Conservation (phyloP, 2,797 vertebrate species). For the Crotalus adamanteus region DNA sequence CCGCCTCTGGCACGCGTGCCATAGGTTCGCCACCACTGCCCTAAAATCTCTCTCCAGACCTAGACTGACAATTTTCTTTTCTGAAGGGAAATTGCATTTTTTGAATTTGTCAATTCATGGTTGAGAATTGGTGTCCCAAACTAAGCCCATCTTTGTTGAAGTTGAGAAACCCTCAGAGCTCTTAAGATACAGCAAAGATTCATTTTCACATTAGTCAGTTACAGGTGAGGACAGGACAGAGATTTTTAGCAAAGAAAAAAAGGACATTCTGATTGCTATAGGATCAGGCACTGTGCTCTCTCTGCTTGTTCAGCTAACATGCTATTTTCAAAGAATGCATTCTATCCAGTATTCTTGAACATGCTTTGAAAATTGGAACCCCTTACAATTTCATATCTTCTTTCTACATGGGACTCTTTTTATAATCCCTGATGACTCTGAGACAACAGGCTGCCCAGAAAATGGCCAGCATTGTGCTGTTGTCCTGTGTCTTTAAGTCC, state of each 20-base stretch:
- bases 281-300: conserved; percentile 64
- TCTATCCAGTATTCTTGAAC: conserved; percentile 57
- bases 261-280: conserved; percentile 60
- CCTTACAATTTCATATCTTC: conserved; percentile 43
- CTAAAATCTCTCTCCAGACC: neutral
- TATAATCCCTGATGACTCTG: neutral
- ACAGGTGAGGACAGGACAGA: conserved; percentile 53
- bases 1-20: too few relatives aligned
- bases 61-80: neutral
- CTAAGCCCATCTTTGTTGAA: conserved; percentile 54
- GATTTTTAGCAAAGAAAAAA: conserved; percentile 60
- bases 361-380: conserved; percentile 54
- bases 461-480: too few relatives aligned
- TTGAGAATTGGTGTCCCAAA: conserved; percentile 32
- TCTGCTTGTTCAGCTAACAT: conserved; percentile 64
- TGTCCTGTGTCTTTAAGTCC: too few relatives aligned
- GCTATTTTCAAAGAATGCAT: conserved; percentile 62
- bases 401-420: conserved; percentile 12
- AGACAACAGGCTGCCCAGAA: too few relatives aligned
- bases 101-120: conserved; percentile 50
- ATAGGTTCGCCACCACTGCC: too few relatives aligned
- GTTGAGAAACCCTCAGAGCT: conserved; percentile 44
- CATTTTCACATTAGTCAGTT: conserved; percentile 64
- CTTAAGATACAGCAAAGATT: conserved; percentile 43
- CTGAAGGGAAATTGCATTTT: conserved; percentile 25